Evolutionary conservation across 2,888 invertebrate species (phyloP), one percentile per base, ranked within the genome.

Genomic region (Rhorus exstirpatorius): DNA sequence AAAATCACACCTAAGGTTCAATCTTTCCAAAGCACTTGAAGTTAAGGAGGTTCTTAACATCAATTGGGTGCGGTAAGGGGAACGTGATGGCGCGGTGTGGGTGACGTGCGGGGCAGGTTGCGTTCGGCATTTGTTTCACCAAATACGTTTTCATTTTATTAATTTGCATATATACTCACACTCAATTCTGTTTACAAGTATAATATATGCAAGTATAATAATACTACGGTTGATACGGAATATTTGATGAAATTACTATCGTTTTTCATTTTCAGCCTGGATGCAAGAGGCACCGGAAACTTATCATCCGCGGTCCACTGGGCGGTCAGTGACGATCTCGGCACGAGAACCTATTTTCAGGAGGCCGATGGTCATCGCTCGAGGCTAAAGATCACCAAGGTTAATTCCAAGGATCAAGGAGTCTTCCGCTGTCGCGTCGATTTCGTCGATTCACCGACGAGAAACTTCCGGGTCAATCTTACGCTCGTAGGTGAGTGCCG

Each of bases 391-490:
- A 95, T 97, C 86, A 95, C 96, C 89, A 95, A 96, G 88, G 96
- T 97, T 79, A 95, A 95, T 76, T 93, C 94, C 53, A 94, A 95
- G 26, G 98, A 98, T 89, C 97, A 97, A 87, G 98, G 98, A 1
- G 93, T 97, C 49, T 98, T 97, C 93, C 94, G 98, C 77, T 98
- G 98, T 92, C 94, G 98, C 86, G 96, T 98, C 85, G 98, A 98
- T 94, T 98, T 97, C 91, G 95, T 96, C 82, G 96, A 97, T 93
- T 97, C 97, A 0, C 98, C 98, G 0, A 98, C 98, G 0, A 95
- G 96, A 89, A 98, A 98, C 93, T 97, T 96, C 90, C 95, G 96
- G 90, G 96, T 97, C 90, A 97, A 97, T 92, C 94, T 98, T 87
- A 97, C 97, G 87, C 95, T 98, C 91, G 96, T 98, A 90, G 97